phyloP scores from a whole-genome alignment of 64 coral and sea anemone species.

The Actinia equina region DNA sequence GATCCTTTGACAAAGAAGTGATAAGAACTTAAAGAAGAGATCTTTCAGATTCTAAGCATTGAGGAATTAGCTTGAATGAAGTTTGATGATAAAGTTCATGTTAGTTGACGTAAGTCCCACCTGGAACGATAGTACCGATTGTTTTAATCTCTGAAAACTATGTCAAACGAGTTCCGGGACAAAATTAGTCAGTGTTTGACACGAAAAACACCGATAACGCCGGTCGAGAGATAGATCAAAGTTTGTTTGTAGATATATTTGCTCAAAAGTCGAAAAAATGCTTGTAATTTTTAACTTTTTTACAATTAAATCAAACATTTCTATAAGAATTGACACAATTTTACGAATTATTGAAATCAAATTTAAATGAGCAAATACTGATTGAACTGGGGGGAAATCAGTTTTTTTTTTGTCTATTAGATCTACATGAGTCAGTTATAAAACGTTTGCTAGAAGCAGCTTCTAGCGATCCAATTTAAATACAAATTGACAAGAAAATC shows the following conservation, averaged over 20 bases:
- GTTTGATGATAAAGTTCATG: background rate
- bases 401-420: no score
- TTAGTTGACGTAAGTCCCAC: background rate
- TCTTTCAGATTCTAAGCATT: background rate
- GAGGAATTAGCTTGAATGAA: background rate
- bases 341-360: background rate
- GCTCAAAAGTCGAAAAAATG: background rate
- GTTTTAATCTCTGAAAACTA: background rate
- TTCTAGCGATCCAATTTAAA: background rate
- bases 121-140: background rate
- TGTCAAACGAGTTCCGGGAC: background rate
- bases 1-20: conserved; percentile 9
- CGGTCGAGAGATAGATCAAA: background rate
- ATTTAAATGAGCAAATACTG: no score
- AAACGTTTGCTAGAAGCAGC: background rate
- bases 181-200: background rate
- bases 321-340: background rate
- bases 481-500: conserved; percentile 5
- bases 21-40: conserved; percentile 12
- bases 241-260: background rate
- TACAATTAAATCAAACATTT: background rate
- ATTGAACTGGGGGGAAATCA: no score
- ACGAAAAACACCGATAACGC: background rate
- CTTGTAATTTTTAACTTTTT: background rate
- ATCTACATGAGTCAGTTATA: no score